A percentile compares a stretch with the other conserved stretches of the same genome.
Evolutionary conservation across 2,797 vertebrate genomes (phyloP).

Genomic region (Enteromius argenteus): DNA sequence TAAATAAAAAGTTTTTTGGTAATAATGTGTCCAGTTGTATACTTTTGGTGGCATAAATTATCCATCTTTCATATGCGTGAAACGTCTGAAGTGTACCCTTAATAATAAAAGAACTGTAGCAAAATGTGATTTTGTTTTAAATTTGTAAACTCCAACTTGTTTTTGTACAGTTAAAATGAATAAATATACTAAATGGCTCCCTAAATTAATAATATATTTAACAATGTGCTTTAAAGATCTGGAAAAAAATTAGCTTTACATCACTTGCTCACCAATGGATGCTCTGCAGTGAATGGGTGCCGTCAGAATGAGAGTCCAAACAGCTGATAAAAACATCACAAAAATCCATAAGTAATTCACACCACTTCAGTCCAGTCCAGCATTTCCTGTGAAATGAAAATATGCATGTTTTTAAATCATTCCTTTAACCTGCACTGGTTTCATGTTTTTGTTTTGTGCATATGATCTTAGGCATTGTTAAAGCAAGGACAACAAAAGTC

Average conservation of each 20-base stretch:
- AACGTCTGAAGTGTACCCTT: not conserved
- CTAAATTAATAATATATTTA: too few species aligned
- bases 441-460: not conserved
- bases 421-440: not conserved
- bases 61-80: not conserved
- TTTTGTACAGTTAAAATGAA: not conserved
- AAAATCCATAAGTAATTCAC: not conserved
- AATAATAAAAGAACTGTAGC: slow-evolving; percentile 50
- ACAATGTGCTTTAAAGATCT: too few species aligned
- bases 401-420: not conserved
- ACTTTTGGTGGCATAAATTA: not conserved
- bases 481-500: not conserved
- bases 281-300: not conserved
- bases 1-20: not conserved
- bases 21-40: not conserved
- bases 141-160: not conserved
- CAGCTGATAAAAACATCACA: not conserved
- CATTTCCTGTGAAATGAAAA: not conserved
- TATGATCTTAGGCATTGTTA: slow-evolving; percentile 9
- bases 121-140: not conserved
- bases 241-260: not conserved
- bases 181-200: not conserved
- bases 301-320: not conserved
- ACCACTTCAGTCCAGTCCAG: not conserved
- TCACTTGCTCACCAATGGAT: not conserved